Evolutionary conservation across 1,140 invertebrate genomes (phyloP).

Genomic region (Meloidogyne chitwoodi): DNA sequence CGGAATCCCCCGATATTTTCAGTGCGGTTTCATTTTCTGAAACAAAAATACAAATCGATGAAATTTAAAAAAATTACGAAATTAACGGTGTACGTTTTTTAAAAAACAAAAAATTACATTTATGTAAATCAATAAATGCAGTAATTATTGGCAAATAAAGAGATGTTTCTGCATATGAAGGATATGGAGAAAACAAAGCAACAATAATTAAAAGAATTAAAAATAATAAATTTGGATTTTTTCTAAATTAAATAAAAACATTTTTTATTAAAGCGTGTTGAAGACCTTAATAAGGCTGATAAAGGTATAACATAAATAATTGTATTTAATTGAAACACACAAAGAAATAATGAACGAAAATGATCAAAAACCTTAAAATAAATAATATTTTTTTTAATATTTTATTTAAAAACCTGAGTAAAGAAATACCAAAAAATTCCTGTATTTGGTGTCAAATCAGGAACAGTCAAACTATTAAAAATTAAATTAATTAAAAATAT

Average conservation of each 20-base stretch:
- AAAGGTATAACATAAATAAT: constrained; percentile 84
- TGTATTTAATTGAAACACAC: constrained; percentile 92
- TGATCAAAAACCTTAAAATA: constrained; percentile 83
- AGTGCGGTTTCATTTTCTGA: too few relatives aligned
- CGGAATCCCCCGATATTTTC: too few relatives aligned
- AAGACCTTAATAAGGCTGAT: constrained; percentile 73
- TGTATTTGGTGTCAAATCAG: constrained; percentile 90
- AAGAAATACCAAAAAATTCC: constrained; percentile 99
- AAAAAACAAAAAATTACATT: constrained; percentile 68
- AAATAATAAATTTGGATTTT: constrained; percentile 78
- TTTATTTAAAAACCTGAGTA: constrained; percentile 68
- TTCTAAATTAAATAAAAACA: constrained; percentile 61
- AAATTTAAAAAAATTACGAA: too few relatives aligned
- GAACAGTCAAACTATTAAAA: constrained; percentile 67
- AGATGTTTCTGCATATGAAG: constrained; percentile 87
- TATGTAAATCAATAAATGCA: constrained; percentile 81
- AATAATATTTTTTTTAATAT: too few relatives aligned
- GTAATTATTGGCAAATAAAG: constrained; percentile 73
- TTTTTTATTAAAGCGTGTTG: neutral
- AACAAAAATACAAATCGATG: too few relatives aligned
- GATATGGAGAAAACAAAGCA: constrained; percentile 92
- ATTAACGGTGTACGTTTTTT: too few relatives aligned
- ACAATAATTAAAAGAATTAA: constrained; percentile 78
- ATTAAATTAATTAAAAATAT: constrained; percentile 36
- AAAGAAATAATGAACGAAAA: constrained; percentile 87